A percentile compares a stretch with the other conserved stretches of the same genome.
Evolutionary conservation across 2,888 invertebrate genomes (phyloP).

Genomic region (Silvanus unidentatus): DNA sequence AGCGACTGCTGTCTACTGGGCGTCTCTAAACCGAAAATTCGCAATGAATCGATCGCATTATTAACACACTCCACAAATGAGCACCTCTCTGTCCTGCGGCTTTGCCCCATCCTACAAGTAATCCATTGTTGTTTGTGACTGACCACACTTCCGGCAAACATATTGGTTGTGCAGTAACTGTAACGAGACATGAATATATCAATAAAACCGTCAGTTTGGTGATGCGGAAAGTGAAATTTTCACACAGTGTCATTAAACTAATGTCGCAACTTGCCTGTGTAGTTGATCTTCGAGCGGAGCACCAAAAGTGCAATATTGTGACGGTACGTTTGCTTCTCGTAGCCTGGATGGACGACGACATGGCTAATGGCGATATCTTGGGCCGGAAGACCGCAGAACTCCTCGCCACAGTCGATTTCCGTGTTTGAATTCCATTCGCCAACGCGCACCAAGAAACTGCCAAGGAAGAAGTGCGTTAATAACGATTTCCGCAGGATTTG

Average conservation of each 20-base stretch:
- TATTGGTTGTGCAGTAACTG: conserved; percentile 73
- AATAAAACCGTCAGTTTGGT: background rate
- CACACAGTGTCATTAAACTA: conserved; percentile 7
- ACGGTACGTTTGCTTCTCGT: conserved; percentile 52
- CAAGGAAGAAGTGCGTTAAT: conserved; percentile 10
- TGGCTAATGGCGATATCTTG: conserved; percentile 68
- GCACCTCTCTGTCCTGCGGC: conserved; percentile 55
- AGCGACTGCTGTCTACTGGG: conserved; percentile 53
- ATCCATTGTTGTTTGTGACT: conserved; percentile 49
- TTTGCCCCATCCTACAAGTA: conserved; percentile 69
- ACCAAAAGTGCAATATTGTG: conserved; percentile 72
- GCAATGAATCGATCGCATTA: background rate
- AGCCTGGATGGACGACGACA: conserved; percentile 72
- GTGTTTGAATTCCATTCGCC: conserved; percentile 70
- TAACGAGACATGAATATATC: conserved; percentile 24
- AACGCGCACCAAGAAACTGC: conserved; percentile 64
- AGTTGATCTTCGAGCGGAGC: conserved; percentile 62
- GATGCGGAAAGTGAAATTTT: conserved; percentile 2
- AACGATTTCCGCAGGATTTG: conserved; percentile 25
- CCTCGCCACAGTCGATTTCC: conserved; percentile 68
- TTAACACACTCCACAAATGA: background rate
- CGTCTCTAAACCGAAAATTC: conserved; percentile 23
- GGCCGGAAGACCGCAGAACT: conserved; percentile 67
- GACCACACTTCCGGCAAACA: conserved; percentile 51
- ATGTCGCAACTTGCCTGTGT: conserved; percentile 50